Conservation (phyloP, 2,113 vertebrate species). For the Cyanoramphus novaezelandiae region DNA sequence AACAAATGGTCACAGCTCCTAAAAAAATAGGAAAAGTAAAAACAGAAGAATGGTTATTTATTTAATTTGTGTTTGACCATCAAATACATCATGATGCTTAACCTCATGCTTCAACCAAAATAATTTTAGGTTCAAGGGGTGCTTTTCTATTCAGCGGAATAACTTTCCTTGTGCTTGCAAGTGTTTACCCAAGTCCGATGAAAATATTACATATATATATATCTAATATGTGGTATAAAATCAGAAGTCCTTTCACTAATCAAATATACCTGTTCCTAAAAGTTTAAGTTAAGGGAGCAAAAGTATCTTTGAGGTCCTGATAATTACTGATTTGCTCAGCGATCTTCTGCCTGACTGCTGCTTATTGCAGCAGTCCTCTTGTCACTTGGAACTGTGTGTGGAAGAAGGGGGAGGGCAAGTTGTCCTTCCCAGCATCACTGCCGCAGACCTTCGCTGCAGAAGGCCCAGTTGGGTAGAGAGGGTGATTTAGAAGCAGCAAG, state of each 20-base stretch:
- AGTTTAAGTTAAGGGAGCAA: background rate
- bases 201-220: background rate
- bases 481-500: background rate
- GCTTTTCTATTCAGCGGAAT: background rate
- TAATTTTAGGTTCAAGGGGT: background rate
- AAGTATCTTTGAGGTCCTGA: background rate
- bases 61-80: background rate
- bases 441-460: background rate
- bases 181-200: background rate
- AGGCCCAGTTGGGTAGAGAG: background rate
- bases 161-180: background rate
- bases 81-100: background rate
- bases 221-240: background rate
- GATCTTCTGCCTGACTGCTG: background rate
- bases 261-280: background rate
- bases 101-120: background rate
- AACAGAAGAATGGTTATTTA: background rate
- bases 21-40: background rate
- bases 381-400: rapidly evolving
- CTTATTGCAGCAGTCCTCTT: background rate
- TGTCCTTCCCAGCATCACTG: rapidly evolving
- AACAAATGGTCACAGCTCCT: background rate
- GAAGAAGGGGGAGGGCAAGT: background rate
- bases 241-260: background rate
- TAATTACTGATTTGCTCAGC: background rate